These are phyloP conservation scores for Kryptopterus vitreolus DNA, from an alignment of 2,797 vertebrate species.

Conservation along the genomic window DNA sequence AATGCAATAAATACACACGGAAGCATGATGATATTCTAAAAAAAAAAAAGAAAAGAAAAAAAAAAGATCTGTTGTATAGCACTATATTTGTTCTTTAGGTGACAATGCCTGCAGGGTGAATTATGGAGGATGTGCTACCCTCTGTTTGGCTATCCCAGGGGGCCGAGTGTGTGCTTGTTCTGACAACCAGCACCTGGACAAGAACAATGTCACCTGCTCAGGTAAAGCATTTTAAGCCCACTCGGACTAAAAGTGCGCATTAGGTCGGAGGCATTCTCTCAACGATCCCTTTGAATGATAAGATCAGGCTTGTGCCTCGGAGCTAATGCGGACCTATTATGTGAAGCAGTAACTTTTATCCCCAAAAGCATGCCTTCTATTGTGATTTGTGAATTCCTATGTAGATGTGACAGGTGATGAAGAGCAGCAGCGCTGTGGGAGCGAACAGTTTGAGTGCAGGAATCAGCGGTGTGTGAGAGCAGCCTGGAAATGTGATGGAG, in stretches of 20 bases:
- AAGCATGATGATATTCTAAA: conserved; percentile 18
- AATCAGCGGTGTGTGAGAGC: conserved; percentile 88
- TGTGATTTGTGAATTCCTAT: conserved; percentile 34
- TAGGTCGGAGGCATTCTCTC: neutral
- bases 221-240: conserved; percentile 74
- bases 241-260: neutral
- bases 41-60: too few species aligned
- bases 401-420: conserved; percentile 61
- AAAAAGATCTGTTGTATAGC: conserved; percentile 61
- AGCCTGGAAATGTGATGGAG: conserved; percentile 92
- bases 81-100: conserved; percentile 77
- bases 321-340: neutral
- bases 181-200: conserved; percentile 93
- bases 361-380: neutral
- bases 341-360: conserved; percentile 11
- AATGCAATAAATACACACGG: conserved; percentile 49
- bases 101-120: conserved; percentile 94
- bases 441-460: conserved; percentile 90
- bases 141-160: conserved; percentile 93
- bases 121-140: conserved; percentile 92
- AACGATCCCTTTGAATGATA: conserved; percentile 1
- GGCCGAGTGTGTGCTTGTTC: conserved; percentile 95
- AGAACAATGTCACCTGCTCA: conserved; percentile 90
- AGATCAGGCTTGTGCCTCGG: neutral
- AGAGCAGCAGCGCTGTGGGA: conserved; percentile 80